Percentiles rank a stretch among this genome's conserved stretches.
Evolutionary conservation across 2,797 vertebrate genomes (phyloP).

Genomic region (Schizothorax lantsangensis): DNA sequence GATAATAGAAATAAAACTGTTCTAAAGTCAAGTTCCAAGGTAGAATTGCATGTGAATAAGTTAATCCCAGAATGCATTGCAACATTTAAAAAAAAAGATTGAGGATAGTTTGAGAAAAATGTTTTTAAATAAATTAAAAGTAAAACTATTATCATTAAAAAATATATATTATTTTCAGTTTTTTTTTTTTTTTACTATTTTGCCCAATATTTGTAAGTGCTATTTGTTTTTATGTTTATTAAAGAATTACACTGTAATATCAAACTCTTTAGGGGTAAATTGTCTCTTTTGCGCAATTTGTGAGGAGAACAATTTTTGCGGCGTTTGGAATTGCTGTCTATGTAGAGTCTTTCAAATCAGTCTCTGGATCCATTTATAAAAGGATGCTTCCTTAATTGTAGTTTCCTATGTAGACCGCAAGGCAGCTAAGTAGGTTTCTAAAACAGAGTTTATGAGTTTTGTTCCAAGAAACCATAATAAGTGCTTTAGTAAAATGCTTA

Average conservation of each 20-base stretch:
- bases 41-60: too few species aligned
- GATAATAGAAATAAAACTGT: not conserved
- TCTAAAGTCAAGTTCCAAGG: not conserved
- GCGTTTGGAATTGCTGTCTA: not conserved
- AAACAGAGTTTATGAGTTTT: not conserved
- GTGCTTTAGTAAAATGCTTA: not conserved
- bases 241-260: not conserved
- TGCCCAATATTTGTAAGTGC: not conserved
- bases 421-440: not conserved
- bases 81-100: not conserved
- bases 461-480: not conserved
- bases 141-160: not conserved
- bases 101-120: not conserved
- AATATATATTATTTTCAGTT: too few species aligned
- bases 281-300: not conserved
- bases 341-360: not conserved
- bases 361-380: not conserved
- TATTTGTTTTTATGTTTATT: too few species aligned
- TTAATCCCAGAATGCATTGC: not conserved
- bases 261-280: not conserved
- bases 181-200: not conserved
- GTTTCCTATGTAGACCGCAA: not conserved
- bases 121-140: not conserved
- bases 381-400: not conserved
- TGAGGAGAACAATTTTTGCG: not conserved